These are phyloP conservation scores for Ruditapes philippinarum DNA, from an alignment of 1,140 invertebrate species.

Conservation along the genomic window DNA sequence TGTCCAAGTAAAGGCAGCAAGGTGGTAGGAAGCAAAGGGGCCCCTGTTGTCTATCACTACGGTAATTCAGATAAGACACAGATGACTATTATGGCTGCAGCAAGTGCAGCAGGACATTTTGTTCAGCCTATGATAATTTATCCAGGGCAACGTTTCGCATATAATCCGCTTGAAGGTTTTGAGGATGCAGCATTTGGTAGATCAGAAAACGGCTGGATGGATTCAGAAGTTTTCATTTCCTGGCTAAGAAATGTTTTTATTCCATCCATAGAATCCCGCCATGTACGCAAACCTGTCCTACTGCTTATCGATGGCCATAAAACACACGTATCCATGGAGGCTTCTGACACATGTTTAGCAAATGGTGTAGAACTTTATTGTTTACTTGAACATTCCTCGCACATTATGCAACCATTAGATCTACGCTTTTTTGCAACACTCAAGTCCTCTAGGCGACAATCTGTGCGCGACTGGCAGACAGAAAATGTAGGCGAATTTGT, in stretches of 20 bases:
- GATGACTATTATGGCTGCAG: conserved; percentile 36
- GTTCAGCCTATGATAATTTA: conserved; percentile 42
- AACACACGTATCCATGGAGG: neutral
- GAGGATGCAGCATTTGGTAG: conserved; percentile 23
- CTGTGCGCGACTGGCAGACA: conserved; percentile 22
- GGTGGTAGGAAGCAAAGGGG: neutral
- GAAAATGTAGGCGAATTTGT: conserved; percentile 26
- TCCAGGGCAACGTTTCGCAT: conserved; percentile 1
- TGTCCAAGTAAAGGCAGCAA: neutral
- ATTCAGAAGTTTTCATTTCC: neutral
- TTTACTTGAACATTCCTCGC: conserved; percentile 13
- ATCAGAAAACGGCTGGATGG: conserved; percentile 27
- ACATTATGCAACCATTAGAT: conserved; percentile 19
- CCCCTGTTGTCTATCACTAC: conserved; percentile 42
- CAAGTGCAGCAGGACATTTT: conserved; percentile 23
- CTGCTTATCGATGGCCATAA: conserved; percentile 27
- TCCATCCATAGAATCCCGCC: neutral
- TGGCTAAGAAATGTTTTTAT: conserved; percentile 21
- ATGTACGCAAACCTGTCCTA: neutral
- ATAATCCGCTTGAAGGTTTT: conserved; percentile 23
- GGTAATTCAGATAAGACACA: conserved; percentile 32
- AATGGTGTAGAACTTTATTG: conserved; percentile 27
- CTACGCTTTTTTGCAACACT: neutral
- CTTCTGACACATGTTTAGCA: neutral
- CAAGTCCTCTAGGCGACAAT: neutral